Conservation (phyloP, 2,113 vertebrate species). For the Athene cunicularia region DNA sequence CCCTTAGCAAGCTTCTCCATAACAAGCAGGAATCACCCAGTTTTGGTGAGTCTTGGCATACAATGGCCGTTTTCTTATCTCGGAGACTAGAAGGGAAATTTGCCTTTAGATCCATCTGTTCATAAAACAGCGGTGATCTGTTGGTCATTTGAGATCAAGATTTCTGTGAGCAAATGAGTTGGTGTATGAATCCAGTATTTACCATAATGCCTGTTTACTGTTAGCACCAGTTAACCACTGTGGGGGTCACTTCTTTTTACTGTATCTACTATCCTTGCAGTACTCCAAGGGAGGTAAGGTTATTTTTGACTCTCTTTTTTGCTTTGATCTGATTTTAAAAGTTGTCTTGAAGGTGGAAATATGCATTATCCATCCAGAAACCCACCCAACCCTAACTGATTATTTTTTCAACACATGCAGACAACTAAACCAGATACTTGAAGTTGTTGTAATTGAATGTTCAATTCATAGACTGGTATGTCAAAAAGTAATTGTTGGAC, state of each 20-base stretch:
- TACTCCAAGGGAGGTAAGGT: not conserved
- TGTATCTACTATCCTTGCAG: not conserved
- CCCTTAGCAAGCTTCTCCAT: not conserved
- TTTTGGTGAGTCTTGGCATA: not conserved
- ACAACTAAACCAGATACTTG: not conserved
- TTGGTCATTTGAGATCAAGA: not conserved
- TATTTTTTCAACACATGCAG: not conserved
- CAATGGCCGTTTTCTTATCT: not conserved
- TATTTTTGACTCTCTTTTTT: not conserved
- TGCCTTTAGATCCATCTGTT: not conserved
- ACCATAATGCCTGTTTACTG: not conserved
- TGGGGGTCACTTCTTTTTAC: not conserved
- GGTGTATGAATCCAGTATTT: not conserved
- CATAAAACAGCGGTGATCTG: not conserved
- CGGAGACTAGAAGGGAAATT: not conserved
- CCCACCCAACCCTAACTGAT: not conserved
- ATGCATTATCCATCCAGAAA: not conserved
- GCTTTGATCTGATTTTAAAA: not conserved
- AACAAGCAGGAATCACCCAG: not conserved
- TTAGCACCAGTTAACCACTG: not conserved
- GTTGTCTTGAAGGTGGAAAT: not conserved
- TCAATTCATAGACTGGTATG: not conserved
- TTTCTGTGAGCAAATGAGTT: not conserved
- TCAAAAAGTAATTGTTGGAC: constrained; percentile 33
- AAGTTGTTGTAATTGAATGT: not conserved